Conservation (phyloP, 1,140 invertebrate genomes). For the Heliconius hermathena region DNA sequence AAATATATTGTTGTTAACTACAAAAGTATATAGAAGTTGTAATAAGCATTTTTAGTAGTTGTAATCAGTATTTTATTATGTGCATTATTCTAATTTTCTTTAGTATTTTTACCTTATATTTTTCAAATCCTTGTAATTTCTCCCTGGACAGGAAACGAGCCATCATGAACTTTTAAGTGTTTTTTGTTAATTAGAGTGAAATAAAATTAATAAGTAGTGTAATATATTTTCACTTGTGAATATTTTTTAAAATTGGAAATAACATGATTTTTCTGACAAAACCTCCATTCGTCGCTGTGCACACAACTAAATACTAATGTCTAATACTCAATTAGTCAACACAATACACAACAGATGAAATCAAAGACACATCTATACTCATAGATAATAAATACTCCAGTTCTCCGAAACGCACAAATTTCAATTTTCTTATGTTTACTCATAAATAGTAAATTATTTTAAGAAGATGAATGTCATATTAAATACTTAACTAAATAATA, state of each 20-base stretch:
- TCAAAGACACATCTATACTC: background rate
- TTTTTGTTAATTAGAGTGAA: background rate
- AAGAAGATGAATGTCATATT: too few species aligned
- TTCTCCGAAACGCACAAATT: too few species aligned
- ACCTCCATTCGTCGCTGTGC: background rate
- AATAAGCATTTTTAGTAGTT: background rate
- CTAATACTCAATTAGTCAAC: background rate
- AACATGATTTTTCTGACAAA: background rate
- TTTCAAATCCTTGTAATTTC: constrained; percentile 77
- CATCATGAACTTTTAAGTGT: constrained; percentile 44
- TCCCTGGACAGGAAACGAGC: constrained; percentile 72
- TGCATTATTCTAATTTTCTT: background rate
- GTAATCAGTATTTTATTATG: background rate
- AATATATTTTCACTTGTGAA: background rate
- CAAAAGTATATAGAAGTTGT: background rate
- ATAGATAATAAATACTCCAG: too few species aligned
- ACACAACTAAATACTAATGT: constrained; percentile 7
- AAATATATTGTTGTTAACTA: background rate
- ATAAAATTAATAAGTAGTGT: too few species aligned
- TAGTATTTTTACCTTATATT: constrained; percentile 70
- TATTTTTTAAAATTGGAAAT: background rate
- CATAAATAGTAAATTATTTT: too few species aligned
- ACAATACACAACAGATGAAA: too few species aligned
- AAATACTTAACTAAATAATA: too few species aligned
- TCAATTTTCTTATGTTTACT: too few species aligned